phyloP scores from a whole-genome alignment of 2,888 invertebrate genomes.

The Caenorhabditis macrosperma region DNA sequence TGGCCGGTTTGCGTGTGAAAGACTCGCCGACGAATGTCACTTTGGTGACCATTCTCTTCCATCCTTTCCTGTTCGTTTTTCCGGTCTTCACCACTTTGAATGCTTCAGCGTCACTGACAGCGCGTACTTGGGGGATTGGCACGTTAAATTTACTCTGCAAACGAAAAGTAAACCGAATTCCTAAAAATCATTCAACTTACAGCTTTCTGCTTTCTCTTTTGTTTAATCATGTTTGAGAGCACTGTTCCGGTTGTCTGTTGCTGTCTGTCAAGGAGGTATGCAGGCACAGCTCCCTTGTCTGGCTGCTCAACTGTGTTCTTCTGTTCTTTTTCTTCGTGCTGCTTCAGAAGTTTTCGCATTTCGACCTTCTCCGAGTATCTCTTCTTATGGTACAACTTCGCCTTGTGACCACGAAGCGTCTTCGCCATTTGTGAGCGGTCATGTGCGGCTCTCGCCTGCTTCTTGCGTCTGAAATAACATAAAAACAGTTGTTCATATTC shows the following conservation, averaged over 20 bases:
- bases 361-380: conserved; percentile 92
- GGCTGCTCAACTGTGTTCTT: conserved; percentile 85
- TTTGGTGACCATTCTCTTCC: conserved; percentile 99
- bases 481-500: neutral
- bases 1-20: conserved; percentile 98
- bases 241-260: conserved; percentile 94
- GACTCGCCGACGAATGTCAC: conserved; percentile 92
- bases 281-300: conserved; percentile 89
- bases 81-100: conserved; percentile 85
- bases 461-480: conserved; percentile 85
- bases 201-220: conserved; percentile 98
- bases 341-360: conserved; percentile 85
- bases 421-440: conserved; percentile 92
- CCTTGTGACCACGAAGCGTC: conserved; percentile 94
- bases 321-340: conserved; percentile 95
- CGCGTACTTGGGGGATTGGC: conserved; percentile 97
- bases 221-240: conserved; percentile 98
- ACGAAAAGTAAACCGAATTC: neutral
- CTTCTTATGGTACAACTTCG: conserved; percentile 96
- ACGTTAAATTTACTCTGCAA: conserved; percentile 96
- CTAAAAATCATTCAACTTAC: conserved; percentile 77
- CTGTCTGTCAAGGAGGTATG: conserved; percentile 97
- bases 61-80: conserved; percentile 86
- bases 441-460: conserved; percentile 94
- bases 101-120: conserved; percentile 96